phyloP scores from a whole-genome alignment of 2,888 invertebrate species.

The Punctoribates punctum region DNA sequence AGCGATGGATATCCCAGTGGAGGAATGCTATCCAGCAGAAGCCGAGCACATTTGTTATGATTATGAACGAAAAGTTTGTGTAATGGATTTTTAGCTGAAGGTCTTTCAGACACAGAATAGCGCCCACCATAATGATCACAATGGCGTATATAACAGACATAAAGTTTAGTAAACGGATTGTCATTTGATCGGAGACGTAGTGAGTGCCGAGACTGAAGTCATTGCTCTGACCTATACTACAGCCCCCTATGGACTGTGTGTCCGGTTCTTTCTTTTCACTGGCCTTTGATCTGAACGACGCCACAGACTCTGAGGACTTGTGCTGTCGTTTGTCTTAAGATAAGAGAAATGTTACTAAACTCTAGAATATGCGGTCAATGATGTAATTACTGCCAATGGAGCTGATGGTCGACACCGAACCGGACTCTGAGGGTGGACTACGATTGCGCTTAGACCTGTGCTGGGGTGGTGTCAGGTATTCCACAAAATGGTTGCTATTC shows the following conservation, averaged over 20 bases:
- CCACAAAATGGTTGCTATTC: neutral
- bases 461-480: neutral
- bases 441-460: neutral
- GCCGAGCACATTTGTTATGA: constrained; percentile 59
- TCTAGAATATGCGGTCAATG: too few relatives aligned
- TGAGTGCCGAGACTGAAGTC: neutral
- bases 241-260: constrained; percentile 7
- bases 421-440: neutral
- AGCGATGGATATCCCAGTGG: constrained; percentile 62
- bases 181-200: neutral
- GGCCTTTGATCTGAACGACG: neutral
- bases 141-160: constrained; percentile 36
- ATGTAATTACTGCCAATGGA: neutral
- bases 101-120: constrained; percentile 6
- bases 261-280: neutral
- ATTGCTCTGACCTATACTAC: constrained; percentile 2
- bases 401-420: neutral
- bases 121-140: constrained; percentile 25
- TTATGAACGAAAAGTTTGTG: constrained; percentile 49
- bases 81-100: neutral
- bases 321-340: neutral
- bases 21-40: constrained; percentile 63
- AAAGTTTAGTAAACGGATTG: constrained; percentile 14
- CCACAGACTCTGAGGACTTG: neutral
- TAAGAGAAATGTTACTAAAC: neutral